phyloP scores from a whole-genome alignment of 2,113 vertebrate genomes.

The Anolis sagrei region DNA sequence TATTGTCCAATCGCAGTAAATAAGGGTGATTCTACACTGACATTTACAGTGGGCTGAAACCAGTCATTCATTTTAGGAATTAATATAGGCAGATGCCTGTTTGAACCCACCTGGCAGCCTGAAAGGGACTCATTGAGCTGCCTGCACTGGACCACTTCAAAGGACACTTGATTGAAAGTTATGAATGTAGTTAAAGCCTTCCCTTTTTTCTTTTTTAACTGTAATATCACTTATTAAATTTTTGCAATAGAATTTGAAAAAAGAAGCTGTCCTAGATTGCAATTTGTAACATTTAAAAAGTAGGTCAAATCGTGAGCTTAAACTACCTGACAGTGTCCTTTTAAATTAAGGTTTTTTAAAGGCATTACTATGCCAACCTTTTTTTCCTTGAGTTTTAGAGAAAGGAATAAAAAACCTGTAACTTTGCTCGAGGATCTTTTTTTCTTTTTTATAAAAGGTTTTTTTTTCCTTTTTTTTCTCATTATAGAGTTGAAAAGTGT shows the following conservation, averaged over 20 bases:
- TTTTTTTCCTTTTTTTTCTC: slow-evolving; percentile 29
- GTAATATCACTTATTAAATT: fast-evolving
- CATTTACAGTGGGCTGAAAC: too few species aligned
- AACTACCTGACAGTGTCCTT: slow-evolving; percentile 53
- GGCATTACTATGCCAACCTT: slow-evolving; percentile 36
- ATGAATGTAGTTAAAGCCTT: neutral
- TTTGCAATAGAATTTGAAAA: neutral
- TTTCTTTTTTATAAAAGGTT: slow-evolving; percentile 32
- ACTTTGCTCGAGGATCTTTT: slow-evolving; percentile 28
- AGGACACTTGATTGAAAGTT: neutral
- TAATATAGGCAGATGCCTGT: too few species aligned
- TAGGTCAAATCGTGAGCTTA: slow-evolving; percentile 49
- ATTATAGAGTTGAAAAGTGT: slow-evolving; percentile 51
- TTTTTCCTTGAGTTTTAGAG: slow-evolving; percentile 32
- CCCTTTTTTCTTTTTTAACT: neutral
- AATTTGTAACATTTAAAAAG: slow-evolving; percentile 51
- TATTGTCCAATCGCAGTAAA: neutral
- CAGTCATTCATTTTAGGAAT: too few species aligned
- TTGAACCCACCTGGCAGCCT: neutral
- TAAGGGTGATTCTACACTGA: too few species aligned
- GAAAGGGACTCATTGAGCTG: too few species aligned
- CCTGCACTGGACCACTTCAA: neutral
- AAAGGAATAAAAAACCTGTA: slow-evolving; percentile 54
- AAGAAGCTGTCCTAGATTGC: slow-evolving; percentile 36
- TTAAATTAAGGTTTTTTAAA: slow-evolving; percentile 49